Percentiles rank a stretch among this genome's conserved stretches.
These are phyloP conservation scores for Ondatra zibethicus DNA, from an alignment of 2,113 vertebrate genomes.

Conservation along the genomic window DNA sequence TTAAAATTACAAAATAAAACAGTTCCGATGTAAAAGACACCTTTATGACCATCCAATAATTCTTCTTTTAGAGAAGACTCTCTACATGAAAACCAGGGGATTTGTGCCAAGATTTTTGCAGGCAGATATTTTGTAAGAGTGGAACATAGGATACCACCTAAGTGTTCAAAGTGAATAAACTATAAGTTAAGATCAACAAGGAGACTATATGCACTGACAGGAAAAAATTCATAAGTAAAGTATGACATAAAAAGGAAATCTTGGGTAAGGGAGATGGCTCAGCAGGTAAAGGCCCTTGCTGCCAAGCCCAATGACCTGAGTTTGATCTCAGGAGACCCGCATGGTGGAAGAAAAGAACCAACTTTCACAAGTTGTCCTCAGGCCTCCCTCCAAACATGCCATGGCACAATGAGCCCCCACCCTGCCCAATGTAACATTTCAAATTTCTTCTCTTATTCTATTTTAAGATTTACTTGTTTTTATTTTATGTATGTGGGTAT, in stretches of 20 bases:
- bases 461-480: neutral
- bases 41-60: neutral
- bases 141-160: neutral
- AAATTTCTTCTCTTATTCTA: neutral
- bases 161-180: neutral
- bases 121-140: neutral
- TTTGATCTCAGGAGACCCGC: neutral
- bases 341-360: neutral
- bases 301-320: neutral
- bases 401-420: neutral
- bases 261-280: neutral
- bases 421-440: neutral
- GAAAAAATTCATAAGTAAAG: neutral
- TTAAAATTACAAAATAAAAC: conserved; percentile 26
- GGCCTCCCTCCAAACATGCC: neutral
- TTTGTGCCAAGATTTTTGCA: neutral
- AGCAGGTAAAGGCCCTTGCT: neutral
- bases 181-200: neutral
- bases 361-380: neutral
- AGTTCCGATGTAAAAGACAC: neutral
- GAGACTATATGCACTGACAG: neutral
- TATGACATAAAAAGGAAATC: neutral
- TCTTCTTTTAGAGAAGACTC: conserved; percentile 16
- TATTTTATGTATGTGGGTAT: neutral
- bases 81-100: neutral